phyloP scores from a whole-genome alignment of 2,888 invertebrate species.

The Leptopilina syphax region DNA sequence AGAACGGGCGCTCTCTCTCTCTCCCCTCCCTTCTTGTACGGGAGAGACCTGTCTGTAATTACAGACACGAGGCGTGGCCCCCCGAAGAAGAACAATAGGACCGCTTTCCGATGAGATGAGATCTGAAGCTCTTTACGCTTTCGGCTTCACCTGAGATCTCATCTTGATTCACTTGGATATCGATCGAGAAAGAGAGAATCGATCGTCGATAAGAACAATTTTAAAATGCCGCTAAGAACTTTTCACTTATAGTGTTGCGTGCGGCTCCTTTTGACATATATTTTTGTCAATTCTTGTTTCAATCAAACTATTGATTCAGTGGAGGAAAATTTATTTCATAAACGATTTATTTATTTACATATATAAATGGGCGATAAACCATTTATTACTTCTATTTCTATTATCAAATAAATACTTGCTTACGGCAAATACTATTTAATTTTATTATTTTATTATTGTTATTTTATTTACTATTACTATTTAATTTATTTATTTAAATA shows the following conservation, averaged over 20 bases:
- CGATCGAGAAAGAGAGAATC: slow-evolving; percentile 65
- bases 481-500: too few species aligned
- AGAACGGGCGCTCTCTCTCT: slow-evolving; percentile 63
- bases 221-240: slow-evolving; percentile 70
- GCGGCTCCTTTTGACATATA: too few species aligned
- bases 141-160: slow-evolving; percentile 69
- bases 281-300: too few species aligned
- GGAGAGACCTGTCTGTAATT: slow-evolving; percentile 75
- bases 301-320: too few species aligned
- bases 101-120: slow-evolving; percentile 70
- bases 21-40: slow-evolving; percentile 11
- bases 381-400: too few species aligned
- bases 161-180: slow-evolving; percentile 70
- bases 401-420: too few species aligned
- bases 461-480: too few species aligned
- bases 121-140: slow-evolving; percentile 69
- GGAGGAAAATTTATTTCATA: too few species aligned
- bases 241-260: slow-evolving; percentile 58
- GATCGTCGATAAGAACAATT: slow-evolving; percentile 73
- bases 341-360: too few species aligned
- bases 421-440: too few species aligned
- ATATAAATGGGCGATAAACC: too few species aligned
- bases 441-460: too few species aligned
- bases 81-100: slow-evolving; percentile 73
- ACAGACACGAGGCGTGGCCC: slow-evolving; percentile 76